Evolutionary conservation across 1,140 invertebrate species (phyloP).

Genomic region (Magallana ariakensis): DNA sequence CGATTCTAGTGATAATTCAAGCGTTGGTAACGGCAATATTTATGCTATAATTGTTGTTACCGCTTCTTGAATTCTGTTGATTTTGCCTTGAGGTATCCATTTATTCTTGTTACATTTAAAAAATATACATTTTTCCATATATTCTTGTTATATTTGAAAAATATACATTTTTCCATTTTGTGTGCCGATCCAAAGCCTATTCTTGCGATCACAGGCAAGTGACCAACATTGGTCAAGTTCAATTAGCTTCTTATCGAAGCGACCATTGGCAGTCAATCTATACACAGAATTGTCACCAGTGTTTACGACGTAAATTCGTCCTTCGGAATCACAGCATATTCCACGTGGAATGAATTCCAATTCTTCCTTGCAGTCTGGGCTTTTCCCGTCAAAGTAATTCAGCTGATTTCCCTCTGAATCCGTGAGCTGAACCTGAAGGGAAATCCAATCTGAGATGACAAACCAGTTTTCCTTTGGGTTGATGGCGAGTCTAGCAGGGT

Average conservation of each 20-base stretch:
- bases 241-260: slow-evolving; percentile 22
- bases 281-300: neutral
- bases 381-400: slow-evolving; percentile 19
- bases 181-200: slow-evolving; percentile 39
- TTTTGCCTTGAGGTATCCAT: too few species aligned
- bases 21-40: too few species aligned
- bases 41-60: too few species aligned
- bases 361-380: neutral
- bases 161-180: slow-evolving; percentile 43
- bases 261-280: slow-evolving; percentile 9
- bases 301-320: slow-evolving; percentile 36
- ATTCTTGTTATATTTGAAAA: slow-evolving; percentile 4
- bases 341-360: slow-evolving; percentile 43
- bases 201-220: slow-evolving; percentile 34
- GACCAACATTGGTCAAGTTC: slow-evolving; percentile 38
- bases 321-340: slow-evolving; percentile 30
- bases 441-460: slow-evolving; percentile 42
- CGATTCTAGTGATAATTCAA: too few species aligned
- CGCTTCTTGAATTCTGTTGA: too few species aligned
- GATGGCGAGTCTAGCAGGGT: slow-evolving; percentile 38
- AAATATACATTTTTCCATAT: slow-evolving; percentile 23
- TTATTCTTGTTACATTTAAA: neutral
- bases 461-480: slow-evolving; percentile 4
- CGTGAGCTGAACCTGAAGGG: neutral
- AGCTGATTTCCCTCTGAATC: slow-evolving; percentile 31